Conservation (phyloP, 2,888 invertebrate species). For the Baronia brevicornis region DNA sequence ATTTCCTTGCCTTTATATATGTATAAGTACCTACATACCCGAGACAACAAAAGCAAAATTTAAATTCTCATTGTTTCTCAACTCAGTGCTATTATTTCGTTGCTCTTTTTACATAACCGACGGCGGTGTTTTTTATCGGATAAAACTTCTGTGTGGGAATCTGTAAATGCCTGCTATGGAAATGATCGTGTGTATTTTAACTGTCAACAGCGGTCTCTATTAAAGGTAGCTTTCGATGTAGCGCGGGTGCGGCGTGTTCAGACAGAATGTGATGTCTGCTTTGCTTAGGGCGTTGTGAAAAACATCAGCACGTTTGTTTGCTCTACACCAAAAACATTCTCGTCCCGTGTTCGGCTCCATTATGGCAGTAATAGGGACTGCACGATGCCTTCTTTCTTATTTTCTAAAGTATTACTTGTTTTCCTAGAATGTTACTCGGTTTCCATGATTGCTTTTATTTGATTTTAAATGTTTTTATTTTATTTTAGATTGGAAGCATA, state of each 20-base stretch:
- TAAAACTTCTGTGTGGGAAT: constrained; percentile 12
- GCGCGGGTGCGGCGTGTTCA: constrained; percentile 8
- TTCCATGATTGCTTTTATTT: too few species aligned
- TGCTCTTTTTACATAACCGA: constrained; percentile 9
- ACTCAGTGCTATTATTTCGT: background rate
- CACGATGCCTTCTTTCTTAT: constrained; percentile 17
- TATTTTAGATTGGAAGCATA: too few species aligned
- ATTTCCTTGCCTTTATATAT: too few species aligned
- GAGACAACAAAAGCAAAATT: too few species aligned
- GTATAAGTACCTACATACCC: too few species aligned
- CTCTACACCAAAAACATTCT: constrained; percentile 16
- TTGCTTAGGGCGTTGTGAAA: constrained; percentile 12
- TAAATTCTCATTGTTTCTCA: too few species aligned
- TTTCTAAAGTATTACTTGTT: too few species aligned
- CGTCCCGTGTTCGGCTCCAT: constrained; percentile 16
- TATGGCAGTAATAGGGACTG: constrained; percentile 21
- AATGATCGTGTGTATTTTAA: constrained; percentile 13
- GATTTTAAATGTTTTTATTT: too few species aligned
- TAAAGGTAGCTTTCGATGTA: constrained; percentile 10
- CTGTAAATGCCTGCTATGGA: constrained; percentile 14
- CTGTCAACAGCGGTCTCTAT: constrained; percentile 13
- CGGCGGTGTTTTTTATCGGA: constrained; percentile 7
- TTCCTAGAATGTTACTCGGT: too few species aligned
- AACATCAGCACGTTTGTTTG: constrained; percentile 20
- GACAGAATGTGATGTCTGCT: constrained; percentile 11